Conservation (phyloP, 2,888 invertebrate species). For the Timema podura region DNA sequence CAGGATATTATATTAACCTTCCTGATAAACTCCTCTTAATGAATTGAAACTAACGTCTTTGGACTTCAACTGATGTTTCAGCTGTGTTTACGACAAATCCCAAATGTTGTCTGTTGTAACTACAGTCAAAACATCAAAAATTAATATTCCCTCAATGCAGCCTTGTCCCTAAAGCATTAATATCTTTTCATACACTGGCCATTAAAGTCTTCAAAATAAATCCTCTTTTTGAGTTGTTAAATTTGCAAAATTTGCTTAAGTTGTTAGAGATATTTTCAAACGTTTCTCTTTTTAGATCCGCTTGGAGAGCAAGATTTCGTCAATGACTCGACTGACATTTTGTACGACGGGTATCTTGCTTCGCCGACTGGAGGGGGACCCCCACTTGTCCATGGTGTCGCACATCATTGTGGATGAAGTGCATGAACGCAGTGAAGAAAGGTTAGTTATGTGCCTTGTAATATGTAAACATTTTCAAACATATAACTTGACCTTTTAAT, state of each 20-base stretch:
- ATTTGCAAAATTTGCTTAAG: not conserved
- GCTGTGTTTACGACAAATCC: no score
- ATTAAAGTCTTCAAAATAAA: not conserved
- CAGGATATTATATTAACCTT: no score
- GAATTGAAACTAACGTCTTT: no score
- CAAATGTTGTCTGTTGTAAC: no score
- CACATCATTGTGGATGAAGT: conserved; percentile 89
- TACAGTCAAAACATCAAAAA: no score
- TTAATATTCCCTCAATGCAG: no score
- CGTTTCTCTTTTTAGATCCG: conserved; percentile 58
- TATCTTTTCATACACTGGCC: not conserved
- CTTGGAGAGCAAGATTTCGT: conserved; percentile 71
- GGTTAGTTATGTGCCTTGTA: conserved; percentile 44
- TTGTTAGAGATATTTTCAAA: not conserved
- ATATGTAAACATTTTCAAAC: no score
- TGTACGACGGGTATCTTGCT: conserved; percentile 92
- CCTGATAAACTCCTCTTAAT: no score
- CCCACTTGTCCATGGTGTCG: conserved; percentile 68
- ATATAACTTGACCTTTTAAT: no score
- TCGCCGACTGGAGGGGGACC: conserved; percentile 76
- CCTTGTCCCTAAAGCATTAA: not conserved
- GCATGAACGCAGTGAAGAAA: conserved; percentile 86
- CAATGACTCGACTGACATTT: conserved; percentile 77
- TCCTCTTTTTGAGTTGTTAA: not conserved
- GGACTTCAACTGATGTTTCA: no score